Evolutionary conservation across 2,888 invertebrate genomes (phyloP).

Genomic region (Acheta domesticus): DNA sequence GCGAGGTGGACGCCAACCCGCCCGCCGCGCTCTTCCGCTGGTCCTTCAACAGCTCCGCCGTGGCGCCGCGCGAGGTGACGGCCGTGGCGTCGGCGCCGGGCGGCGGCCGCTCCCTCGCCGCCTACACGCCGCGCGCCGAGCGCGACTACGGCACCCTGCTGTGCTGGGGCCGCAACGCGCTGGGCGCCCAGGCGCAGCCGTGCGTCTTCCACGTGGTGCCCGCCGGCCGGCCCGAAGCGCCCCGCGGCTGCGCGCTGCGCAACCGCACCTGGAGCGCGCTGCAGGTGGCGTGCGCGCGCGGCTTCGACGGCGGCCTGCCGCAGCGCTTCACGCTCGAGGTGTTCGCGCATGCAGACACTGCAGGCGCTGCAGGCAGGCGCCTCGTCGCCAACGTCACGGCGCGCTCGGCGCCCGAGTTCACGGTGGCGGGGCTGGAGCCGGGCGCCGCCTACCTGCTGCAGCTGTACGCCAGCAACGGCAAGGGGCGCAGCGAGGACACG

Average conservation of each 20-base stretch:
- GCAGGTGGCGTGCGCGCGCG: conserved; percentile 51
- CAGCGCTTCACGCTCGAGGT: conserved; percentile 49
- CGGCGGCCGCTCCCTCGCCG: conserved; percentile 60
- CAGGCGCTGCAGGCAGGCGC: conserved; percentile 41
- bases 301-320: conserved; percentile 55
- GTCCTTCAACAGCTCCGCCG: conserved; percentile 74
- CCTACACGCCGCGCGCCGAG: conserved; percentile 70
- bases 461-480: conserved; percentile 56
- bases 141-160: conserved; percentile 64
- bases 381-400: conserved; percentile 48
- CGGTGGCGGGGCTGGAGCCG: conserved; percentile 52
- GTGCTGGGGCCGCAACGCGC: conserved; percentile 71
- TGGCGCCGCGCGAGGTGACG: conserved; percentile 49
- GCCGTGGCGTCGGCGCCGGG: conserved; percentile 53
- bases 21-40: conserved; percentile 65
- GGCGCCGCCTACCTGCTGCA: conserved; percentile 51
- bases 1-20: conserved; percentile 67
- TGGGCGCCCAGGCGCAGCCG: conserved; percentile 67
- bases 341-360: conserved; percentile 41
- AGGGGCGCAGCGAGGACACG: conserved; percentile 51
- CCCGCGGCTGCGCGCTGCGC: conserved; percentile 47
- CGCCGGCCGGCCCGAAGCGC: conserved; percentile 54
- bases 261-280: conserved; percentile 54
- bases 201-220: conserved; percentile 71
- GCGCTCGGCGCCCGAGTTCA: conserved; percentile 49